A percentile compares a stretch with the other conserved stretches of the same genome.
Conservation (phyloP, 2,888 invertebrate genomes). For the Ochropleura leucogaster region DNA sequence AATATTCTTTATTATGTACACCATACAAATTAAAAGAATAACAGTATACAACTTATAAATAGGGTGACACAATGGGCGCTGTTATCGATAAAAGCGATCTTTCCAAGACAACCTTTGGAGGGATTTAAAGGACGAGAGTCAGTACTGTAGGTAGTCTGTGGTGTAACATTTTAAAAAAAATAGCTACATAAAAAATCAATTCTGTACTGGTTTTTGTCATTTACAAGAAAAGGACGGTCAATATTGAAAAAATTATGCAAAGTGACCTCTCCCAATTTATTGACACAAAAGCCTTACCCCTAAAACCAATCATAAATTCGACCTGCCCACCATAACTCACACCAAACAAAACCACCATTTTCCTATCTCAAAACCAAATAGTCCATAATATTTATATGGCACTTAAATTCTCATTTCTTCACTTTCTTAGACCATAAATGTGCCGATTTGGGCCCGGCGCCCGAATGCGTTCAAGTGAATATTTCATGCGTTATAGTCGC, state of each 20-base stretch:
- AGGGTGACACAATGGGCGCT: too few relatives aligned
- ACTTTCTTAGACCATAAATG: constrained; percentile 67
- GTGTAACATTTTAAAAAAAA: too few relatives aligned
- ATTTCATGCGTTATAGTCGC: constrained; percentile 57
- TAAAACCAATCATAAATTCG: constrained; percentile 30
- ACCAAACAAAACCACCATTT: constrained; percentile 26
- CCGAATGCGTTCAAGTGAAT: constrained; percentile 55
- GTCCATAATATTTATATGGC: constrained; percentile 71
- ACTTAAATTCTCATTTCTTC: constrained; percentile 77
- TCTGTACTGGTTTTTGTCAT: too few relatives aligned
- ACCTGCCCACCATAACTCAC: constrained; percentile 24
- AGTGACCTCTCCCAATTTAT: not conserved
- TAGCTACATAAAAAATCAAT: too few relatives aligned
- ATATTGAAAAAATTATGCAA: not conserved
- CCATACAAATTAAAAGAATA: too few relatives aligned
- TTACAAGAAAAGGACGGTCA: not conserved
- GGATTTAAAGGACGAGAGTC: too few relatives aligned
- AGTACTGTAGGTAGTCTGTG: too few relatives aligned
- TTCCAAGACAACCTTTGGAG: too few relatives aligned
- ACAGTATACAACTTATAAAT: too few relatives aligned
- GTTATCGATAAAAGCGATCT: too few relatives aligned
- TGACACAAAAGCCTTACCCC: not conserved
- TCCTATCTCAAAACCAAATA: constrained; percentile 5
- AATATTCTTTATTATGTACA: too few relatives aligned
- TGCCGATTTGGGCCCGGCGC: constrained; percentile 62